phyloP scores from a whole-genome alignment of 2,888 invertebrate genomes.

The Colostygia pectinataria region DNA sequence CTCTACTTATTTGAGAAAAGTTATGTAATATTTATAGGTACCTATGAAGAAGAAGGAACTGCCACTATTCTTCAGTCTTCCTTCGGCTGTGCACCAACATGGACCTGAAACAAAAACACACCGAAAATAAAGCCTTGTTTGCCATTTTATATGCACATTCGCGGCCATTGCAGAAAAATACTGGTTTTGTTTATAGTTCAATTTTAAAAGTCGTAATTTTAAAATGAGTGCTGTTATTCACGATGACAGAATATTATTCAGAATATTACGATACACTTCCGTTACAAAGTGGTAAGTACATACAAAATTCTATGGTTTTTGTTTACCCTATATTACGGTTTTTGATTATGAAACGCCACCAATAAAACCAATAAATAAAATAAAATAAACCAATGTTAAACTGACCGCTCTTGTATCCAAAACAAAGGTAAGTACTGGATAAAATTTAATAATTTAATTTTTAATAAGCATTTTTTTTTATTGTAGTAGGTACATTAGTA shows the following conservation, averaged over 20 bases:
- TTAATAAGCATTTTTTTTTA: too few relatives aligned
- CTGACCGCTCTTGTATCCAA: too few relatives aligned
- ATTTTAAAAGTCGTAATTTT: neutral
- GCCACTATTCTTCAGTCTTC: conserved; percentile 32
- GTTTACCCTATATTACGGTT: conserved; percentile 10
- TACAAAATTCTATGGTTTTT: conserved; percentile 8
- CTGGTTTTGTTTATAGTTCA: neutral
- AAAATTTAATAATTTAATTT: too few relatives aligned
- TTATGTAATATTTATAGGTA: too few relatives aligned
- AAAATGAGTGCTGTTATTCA: neutral
- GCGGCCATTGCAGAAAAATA: neutral
- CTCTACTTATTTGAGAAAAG: too few relatives aligned
- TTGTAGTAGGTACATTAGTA: too few relatives aligned
- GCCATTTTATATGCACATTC: neutral
- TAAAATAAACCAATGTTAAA: too few relatives aligned
- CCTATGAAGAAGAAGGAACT: conserved; percentile 48
- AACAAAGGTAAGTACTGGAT: too few relatives aligned
- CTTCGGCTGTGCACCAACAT: conserved; percentile 40
- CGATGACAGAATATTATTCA: too few relatives aligned
- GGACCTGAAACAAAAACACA: conserved; percentile 43
- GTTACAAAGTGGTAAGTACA: conserved; percentile 12
- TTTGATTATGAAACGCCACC: conserved; percentile 9
- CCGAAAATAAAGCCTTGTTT: conserved; percentile 1
- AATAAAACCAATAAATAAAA: too few relatives aligned
- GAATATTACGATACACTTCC: conserved; percentile 13